Evolutionary conservation across 2,888 invertebrate genomes (phyloP), one percentile per base, ranked within the genome.

Genomic region (Sinotaia quadrata): DNA sequence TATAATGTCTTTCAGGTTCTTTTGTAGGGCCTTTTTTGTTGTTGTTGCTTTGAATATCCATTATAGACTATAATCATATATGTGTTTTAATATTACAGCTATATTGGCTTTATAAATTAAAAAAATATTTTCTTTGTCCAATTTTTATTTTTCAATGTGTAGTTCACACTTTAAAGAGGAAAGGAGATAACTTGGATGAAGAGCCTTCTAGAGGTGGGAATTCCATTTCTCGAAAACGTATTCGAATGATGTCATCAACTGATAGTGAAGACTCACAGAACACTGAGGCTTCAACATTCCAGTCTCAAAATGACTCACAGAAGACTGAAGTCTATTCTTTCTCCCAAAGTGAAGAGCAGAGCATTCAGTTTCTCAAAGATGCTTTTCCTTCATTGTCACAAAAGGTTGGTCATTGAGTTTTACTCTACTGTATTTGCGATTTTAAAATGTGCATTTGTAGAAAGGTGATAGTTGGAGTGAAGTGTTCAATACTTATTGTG

Each of bases 351-450:
- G 73, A 76, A 41, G 72, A 76, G 51, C 61, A 72, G 52, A 75
- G 76, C 41, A 68, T 83, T 2, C 68, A 74, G 10, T 81, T 80
- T 66, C 58, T 83, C 12, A 31, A 57, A 15, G 79, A 76, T n/a
- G 78, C 78, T 49, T 83, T 79, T 67, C 77, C 75, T 36, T 66
- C 69, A 37, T 71, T 75, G 49, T 68, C 79, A 27, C 69, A 66
- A 63, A 68, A 78, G 78, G 83, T 82, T 60, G 66, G 54, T 3
- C n/a, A 31, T 36, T 24, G 18, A 56, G 4, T 21, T 60, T 41
- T 10, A 34, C 31, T 27, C 1, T n/a, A 10, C 8, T 1, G 37
- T 31, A n/a, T 27, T n/a, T n/a, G n/a, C n/a, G n/a, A n/a, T n/a
- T n/a, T 15, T 15, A 33, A 27, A 37, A 12, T 37, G 18, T 61